Evolutionary conservation across 2,888 invertebrate genomes (phyloP), one percentile per base, ranked within the genome.

Genomic region (Diplolepis rosae): DNA sequence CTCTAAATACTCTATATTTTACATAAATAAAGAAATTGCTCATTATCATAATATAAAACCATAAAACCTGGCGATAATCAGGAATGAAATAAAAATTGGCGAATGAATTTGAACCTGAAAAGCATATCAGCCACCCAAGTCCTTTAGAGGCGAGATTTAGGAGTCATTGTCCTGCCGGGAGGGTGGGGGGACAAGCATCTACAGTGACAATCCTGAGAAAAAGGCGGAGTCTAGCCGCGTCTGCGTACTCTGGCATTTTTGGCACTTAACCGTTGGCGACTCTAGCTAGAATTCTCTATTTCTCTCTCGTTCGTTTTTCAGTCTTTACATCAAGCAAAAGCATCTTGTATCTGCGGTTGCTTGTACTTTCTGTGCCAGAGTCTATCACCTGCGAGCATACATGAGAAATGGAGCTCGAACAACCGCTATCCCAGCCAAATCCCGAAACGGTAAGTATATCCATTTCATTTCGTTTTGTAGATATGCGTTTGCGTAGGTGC

Each of bases 241-340:
- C 91, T 92, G 93, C 93, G 93, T 91, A 91, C 83, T 91, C 85
- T 82, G 80, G 83, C 80, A 86, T 90, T 92, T 91, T 88, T 88
- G 89, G 90, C 90, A 93, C 93, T 92, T 92, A 91, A 91, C 89
- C 89, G 89, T 70, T 68, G 72, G 69, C 61, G 18, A 66, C n/a
- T 32, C 61, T 32, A 77, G 77, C 77, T 77, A 76, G 75, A 82
- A n/a, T n/a, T n/a, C n/a, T n/a, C n/a, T n/a, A n/a, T n/a, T n/a
- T n/a, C n/a, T n/a, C 83, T 81, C 70, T 72, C 83, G 52, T 51
- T 78, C 79, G 75, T 5, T 45, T n/a, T n/a, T 45, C 18, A n/a
- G 18, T 15, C 18, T 54, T 54, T 15, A 32, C n/a, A 32, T 61
- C 35, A 22, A 35, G 15, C 35, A 35, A 13, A n/a, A 27, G 5